Conservation (phyloP, 2,888 invertebrate genomes). For the Baronia brevicornis region DNA sequence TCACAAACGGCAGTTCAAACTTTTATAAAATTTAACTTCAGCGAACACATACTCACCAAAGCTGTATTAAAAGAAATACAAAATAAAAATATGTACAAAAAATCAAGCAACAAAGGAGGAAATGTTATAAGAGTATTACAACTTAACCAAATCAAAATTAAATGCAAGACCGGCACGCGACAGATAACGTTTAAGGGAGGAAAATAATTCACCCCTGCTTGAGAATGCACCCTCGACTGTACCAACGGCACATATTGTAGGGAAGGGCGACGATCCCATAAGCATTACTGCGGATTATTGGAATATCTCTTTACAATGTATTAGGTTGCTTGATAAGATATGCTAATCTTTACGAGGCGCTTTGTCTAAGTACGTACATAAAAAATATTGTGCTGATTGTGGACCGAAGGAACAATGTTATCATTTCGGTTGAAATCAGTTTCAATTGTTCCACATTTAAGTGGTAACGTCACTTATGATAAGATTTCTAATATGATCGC, state of each 20-base stretch:
- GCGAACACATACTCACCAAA: no score
- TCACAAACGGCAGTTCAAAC: no score
- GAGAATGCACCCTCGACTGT: conserved; percentile 56
- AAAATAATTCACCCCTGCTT: conserved; percentile 57
- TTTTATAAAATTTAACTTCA: no score
- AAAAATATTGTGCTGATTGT: conserved; percentile 20
- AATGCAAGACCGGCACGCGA: conserved; percentile 45
- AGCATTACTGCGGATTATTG: conserved; percentile 60
- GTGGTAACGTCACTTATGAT: no score
- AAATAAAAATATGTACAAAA: no score
- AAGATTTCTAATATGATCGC: no score
- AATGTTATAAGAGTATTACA: background rate
- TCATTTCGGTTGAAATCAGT: conserved; percentile 18
- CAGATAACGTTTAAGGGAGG: conserved; percentile 48
- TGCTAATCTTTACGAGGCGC: conserved; percentile 48
- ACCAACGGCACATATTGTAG: conserved; percentile 41
- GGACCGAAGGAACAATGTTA: conserved; percentile 17
- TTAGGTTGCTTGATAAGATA: conserved; percentile 56
- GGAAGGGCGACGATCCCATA: conserved; percentile 50
- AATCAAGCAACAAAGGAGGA: no score
- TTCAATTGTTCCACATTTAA: conserved; percentile 14
- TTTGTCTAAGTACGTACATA: conserved; percentile 31
- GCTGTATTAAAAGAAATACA: no score
- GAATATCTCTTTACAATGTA: conserved; percentile 58
- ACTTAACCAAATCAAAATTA: conserved; percentile 14